A percentile compares a stretch with the other conserved stretches of the same genome.
phyloP scores from a whole-genome alignment of 1,140 invertebrate species.

The Hylaeus volcanicus region DNA sequence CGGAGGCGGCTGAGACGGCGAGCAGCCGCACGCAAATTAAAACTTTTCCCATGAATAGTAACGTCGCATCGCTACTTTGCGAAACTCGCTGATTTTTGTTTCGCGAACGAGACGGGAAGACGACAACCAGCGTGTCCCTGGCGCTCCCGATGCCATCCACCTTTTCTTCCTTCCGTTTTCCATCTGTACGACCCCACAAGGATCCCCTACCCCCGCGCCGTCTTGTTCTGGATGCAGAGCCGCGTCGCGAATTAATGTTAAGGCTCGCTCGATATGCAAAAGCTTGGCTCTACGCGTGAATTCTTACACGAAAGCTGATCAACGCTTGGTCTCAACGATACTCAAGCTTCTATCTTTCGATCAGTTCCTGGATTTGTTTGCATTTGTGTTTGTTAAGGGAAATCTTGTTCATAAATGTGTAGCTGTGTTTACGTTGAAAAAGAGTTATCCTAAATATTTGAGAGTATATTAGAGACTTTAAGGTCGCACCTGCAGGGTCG shows the following conservation, averaged over 20 bases:
- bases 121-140: neutral
- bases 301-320: too few relatives aligned
- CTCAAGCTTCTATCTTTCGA: too few relatives aligned
- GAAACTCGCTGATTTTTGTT: constrained; percentile 65
- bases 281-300: too few relatives aligned
- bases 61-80: constrained; percentile 32
- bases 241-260: constrained; percentile 43
- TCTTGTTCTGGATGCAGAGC: constrained; percentile 15
- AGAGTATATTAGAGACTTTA: too few relatives aligned
- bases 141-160: neutral
- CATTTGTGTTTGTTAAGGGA: too few relatives aligned
- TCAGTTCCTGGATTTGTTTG: too few relatives aligned
- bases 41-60: constrained; percentile 72
- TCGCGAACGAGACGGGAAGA: constrained; percentile 7
- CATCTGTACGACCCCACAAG: neutral
- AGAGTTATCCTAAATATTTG: too few relatives aligned
- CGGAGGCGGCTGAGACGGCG: neutral
- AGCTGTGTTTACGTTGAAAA: too few relatives aligned
- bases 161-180: neutral
- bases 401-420: too few relatives aligned
- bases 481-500: neutral
- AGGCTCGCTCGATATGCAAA: constrained; percentile 47
- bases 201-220: neutral
- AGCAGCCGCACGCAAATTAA: constrained; percentile 61
- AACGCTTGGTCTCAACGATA: too few relatives aligned